A percentile compares a stretch with the other conserved stretches of the same genome.
Evolutionary conservation across 2,113 vertebrate genomes (phyloP).

Genomic region (Anolis carolinensis): DNA sequence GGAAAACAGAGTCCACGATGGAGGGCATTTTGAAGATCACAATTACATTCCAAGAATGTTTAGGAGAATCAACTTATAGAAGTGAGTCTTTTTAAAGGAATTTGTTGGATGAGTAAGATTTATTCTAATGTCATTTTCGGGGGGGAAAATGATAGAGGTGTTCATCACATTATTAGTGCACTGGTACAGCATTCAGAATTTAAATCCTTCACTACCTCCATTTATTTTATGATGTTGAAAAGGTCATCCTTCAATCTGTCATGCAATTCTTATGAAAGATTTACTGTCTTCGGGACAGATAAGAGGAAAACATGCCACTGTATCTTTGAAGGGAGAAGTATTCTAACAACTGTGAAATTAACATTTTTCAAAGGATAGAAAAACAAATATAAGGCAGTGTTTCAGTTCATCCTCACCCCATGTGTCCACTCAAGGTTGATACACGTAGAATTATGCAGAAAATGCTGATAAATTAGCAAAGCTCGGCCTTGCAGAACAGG

Average conservation of each 20-base stretch:
- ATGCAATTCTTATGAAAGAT: constrained; percentile 76
- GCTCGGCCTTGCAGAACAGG: neutral
- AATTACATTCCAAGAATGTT: constrained; percentile 67
- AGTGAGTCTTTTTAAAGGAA: constrained; percentile 64
- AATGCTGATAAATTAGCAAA: constrained; percentile 4
- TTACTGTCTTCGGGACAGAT: constrained; percentile 72
- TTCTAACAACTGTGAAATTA: constrained; percentile 68
- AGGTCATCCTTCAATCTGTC: constrained; percentile 78
- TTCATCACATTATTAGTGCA: constrained; percentile 76
- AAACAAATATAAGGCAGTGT: constrained; percentile 40
- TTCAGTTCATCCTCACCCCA: constrained; percentile 44
- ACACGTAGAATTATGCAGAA: constrained; percentile 54
- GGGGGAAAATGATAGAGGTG: constrained; percentile 72
- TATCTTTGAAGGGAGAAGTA: constrained; percentile 67
- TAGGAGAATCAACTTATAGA: constrained; percentile 65
- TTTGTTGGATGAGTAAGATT: constrained; percentile 72
- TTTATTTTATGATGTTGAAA: constrained; percentile 77
- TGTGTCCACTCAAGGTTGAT: constrained; percentile 34
- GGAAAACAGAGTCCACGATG: constrained; percentile 54
- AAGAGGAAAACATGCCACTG: constrained; percentile 72
- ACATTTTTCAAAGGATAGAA: constrained; percentile 42
- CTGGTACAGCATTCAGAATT: constrained; percentile 69
- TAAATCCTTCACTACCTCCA: constrained; percentile 70
- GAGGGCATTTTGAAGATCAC: constrained; percentile 68
- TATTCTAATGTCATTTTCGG: constrained; percentile 73